Evolutionary conservation across 2,797 vertebrate species (phyloP), one percentile per base, ranked within the genome.

Genomic region (Pipistrellus nathusii): DNA sequence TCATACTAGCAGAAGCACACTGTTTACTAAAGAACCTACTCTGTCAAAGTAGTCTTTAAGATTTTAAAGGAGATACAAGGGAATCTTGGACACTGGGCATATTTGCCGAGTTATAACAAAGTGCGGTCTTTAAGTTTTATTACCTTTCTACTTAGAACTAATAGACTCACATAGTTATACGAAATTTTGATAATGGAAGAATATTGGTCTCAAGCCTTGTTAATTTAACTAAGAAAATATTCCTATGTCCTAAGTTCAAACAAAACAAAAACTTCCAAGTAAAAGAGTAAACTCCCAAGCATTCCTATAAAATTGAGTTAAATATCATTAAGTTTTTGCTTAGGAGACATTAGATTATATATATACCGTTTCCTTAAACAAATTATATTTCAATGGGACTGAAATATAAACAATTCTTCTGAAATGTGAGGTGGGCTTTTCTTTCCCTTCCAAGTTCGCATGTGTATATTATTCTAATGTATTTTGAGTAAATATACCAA

Each of bases 401-500:
- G 25, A 91, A 94, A 66, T 77, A 88, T 21, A 87, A 72, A 94
- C 83, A 44, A 84, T 93, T 59, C 23, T 88, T 84, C 71, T 88
- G 44, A 90, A 73, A 93, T 71, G 44, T 77, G 77, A 69, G 69
- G 18, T 78, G 41, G 44, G 1, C 23, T 66, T 48, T 44, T 62
- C 13, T 6, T 64, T 15, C 25, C 64, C 25, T 12, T 35, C 44
- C 38, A 73, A 91, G 35, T 9, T 94, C 44, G 71, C 32, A 55
- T 57, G 32, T 82, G 9, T 64, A 68, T 94, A 93, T 95, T 95
- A 90, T 97, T 95, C 59, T 89, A 95, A 84, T 75, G 25, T 96
- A 94, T 96, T 97, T 94, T 89, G 85, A 84, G 92, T 68, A 97
- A 97, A 94, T 85, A 94, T 91, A 68, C 57, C 68, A 85, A 87